Base-by-base conservation (phyloP, 37 sponge, comb jelly and placozoan genomes). In the Chondrosia reniformis region DNA sequence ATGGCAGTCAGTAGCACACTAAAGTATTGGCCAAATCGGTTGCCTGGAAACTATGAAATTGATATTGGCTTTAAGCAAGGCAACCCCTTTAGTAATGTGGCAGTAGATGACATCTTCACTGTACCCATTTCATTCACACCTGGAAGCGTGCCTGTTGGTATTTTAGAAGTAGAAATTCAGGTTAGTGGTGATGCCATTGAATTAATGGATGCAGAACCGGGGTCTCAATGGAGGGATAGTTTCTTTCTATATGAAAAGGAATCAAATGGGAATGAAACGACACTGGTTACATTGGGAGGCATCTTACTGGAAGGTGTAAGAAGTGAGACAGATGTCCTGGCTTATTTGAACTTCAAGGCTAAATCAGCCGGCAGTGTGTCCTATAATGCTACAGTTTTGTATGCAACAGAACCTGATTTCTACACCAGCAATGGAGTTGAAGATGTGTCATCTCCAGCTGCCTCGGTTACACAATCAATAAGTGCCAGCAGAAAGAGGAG, bases 211-310 rank as follows among this genome's bases (percentile, higher is more conserved):
- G 58, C 57, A 2, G 32, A 25, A 8, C 82, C 71, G 42, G 85
- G 90, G 8, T 40, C 21, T 0, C 71, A 78, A 42, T 85, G 85
- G 85, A 37, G 4, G 34, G 79, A 59, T 73, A 86, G 90, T 15
- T 72, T 80, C 13, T 27, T 88, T 1, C 8, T 25, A 59, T 25
- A 19, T 25, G n/a, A 13, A 13, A 30, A 59, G 61, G 61, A 59
- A 13, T 7, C 30, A 25, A 59, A 59, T 8, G 42, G n/a, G n/a
- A n/a, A n/a, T n/a, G n/a, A n/a, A n/a, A n/a, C n/a, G n/a, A n/a
- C n/a, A n/a, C n/a, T 6, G 28, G n/a, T 88, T 28, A 74, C 33
- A 28, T 76, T 87, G 49, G 85, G 90, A n/a, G 85, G 90, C 21
- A 64, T 86, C 0, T 46, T 85, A 55, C 64, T 76, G 45, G 59